Conservation (phyloP, 2,113 vertebrate genomes). For the Pongo abelii region DNA sequence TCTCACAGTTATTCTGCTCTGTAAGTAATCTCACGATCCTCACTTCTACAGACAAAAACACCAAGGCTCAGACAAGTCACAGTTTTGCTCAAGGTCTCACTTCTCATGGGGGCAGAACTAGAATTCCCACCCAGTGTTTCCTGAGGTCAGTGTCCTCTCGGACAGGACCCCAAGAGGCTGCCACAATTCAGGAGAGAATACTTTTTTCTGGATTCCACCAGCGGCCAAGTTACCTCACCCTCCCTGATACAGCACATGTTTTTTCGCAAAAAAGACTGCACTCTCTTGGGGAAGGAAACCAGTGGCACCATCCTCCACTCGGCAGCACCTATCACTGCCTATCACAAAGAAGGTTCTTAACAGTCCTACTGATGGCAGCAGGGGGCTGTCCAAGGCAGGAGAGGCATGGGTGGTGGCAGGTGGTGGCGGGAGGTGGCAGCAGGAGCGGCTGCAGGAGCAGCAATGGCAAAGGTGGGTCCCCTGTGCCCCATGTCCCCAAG, state of each 20-base stretch:
- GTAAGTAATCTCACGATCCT: not conserved
- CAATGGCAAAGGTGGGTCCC: no score
- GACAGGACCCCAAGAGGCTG: not conserved
- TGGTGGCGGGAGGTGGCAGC: no score
- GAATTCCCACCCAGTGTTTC: not conserved
- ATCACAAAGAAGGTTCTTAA: not conserved
- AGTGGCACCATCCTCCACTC: not conserved
- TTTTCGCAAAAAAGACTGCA: not conserved
- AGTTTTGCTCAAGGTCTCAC: not conserved
- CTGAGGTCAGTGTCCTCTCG: not conserved
- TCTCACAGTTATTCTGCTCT: not conserved
- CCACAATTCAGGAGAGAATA: not conserved
- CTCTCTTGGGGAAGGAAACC: not conserved
- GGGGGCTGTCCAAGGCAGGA: no score
- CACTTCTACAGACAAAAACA: not conserved
- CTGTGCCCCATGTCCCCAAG: no score
- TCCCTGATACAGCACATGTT: not conserved
- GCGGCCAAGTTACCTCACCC: not conserved
- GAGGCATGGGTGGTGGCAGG: no score
- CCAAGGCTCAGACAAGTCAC: not conserved
- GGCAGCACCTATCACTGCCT: not conserved
- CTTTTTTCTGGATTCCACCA: not conserved
- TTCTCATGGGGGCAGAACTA: not conserved
- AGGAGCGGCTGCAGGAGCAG: no score
- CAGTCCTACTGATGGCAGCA: no score